Evolutionary conservation across 2,113 vertebrate genomes (phyloP).

Genomic region (Corythornis cristatus): DNA sequence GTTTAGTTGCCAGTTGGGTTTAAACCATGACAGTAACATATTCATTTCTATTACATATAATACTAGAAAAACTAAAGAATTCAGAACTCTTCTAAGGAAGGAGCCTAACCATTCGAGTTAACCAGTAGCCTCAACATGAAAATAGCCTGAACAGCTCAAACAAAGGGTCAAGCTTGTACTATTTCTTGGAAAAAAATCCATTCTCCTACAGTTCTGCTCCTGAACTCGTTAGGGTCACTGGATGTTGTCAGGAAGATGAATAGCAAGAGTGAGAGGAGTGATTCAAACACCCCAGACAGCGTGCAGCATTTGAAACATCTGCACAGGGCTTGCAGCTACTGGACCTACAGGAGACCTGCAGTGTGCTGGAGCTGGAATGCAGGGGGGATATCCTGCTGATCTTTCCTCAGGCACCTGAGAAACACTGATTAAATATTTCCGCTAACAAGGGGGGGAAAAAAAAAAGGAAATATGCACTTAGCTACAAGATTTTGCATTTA

Average conservation of each 20-base stretch:
- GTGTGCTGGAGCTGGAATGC: constrained; percentile 26
- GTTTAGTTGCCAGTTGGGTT: neutral
- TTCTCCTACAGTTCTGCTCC: neutral
- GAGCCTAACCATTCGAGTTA: neutral
- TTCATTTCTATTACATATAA: neutral
- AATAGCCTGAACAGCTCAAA: neutral
- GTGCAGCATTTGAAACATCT: constrained; percentile 21
- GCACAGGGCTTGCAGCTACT: constrained; percentile 52
- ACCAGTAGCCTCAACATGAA: neutral
- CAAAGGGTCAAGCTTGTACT: neutral
- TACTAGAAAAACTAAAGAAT: neutral
- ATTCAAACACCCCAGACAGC: neutral
- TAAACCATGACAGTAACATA: neutral
- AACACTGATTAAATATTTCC: constrained; percentile 52
- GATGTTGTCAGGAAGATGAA: neutral
- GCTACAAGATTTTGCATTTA: neutral
- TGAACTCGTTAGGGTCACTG: neutral
- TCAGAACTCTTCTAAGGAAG: neutral
- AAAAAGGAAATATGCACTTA: neutral
- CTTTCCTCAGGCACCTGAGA: constrained; percentile 35
- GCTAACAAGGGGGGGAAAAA: neutral
- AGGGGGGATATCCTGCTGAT: constrained; percentile 30
- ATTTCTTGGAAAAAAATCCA: neutral
- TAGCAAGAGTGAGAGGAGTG: neutral
- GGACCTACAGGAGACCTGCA: neutral